Conservation (phyloP, 2,113 vertebrate genomes). For the Antechinus stuartii region DNA sequence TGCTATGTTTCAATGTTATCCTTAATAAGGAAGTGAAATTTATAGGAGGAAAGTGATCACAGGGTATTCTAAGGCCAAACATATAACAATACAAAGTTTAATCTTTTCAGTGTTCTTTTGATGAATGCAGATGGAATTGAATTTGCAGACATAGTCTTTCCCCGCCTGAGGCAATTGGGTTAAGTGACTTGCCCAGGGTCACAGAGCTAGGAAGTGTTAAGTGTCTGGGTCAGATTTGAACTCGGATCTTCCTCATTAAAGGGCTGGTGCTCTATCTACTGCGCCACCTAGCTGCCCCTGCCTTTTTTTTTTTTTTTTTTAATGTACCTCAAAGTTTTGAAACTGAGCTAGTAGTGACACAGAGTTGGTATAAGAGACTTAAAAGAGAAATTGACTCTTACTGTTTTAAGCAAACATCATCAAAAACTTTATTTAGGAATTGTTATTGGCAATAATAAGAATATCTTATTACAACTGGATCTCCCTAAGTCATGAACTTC, state of each 20-base stretch:
- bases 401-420: constrained; percentile 17
- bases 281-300: too few relatives aligned
- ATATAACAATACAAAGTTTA: neutral
- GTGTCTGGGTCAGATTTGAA: too few relatives aligned
- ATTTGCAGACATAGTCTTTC: constrained; percentile 1
- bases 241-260: too few relatives aligned
- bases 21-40: constrained; percentile 12
- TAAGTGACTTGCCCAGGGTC: too few relatives aligned
- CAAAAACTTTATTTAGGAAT: constrained; percentile 25
- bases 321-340: neutral
- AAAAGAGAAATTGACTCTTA: neutral
- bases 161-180: too few relatives aligned
- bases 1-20: neutral
- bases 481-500: neutral
- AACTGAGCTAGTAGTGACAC: neutral
- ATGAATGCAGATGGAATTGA: neutral
- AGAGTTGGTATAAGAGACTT: neutral
- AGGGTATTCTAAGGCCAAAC: neutral
- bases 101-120: neutral
- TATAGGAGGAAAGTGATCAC: neutral
- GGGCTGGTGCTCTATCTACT: too few relatives aligned
- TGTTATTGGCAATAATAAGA: constrained; percentile 31
- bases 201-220: too few relatives aligned
- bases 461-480: constrained; percentile 31
- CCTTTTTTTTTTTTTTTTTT: neutral